Evolutionary conservation across 2,113 vertebrate species (phyloP), one percentile per base, ranked within the genome.

Genomic region (Hippocampus zosterae): DNA sequence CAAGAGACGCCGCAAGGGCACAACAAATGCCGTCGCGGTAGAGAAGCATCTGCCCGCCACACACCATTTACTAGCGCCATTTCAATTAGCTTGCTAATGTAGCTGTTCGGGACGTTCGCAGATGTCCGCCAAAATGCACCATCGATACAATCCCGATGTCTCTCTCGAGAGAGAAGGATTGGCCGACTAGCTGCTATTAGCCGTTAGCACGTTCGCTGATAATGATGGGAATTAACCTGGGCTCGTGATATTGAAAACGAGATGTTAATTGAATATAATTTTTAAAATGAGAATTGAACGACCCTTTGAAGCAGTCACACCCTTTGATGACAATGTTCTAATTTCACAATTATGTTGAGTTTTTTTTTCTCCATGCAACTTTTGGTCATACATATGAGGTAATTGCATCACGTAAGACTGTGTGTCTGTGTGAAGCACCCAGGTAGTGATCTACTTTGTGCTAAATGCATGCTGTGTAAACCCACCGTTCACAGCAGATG

Each of bases 31-130:
- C 74, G 81, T 82, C 86, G 84, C 71, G 76, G 66, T 87, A 89
- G 76, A 89, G 81, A 90, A 80, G 82, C 87, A 91, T 91, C 90
- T 92, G 90, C 84, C 65, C 65, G 76, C 71, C 85, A 80, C 80
- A 90, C 79, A 78, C 84, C 87, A 86, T 88, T 92, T 89, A 88
- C 87, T 74, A 23, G 61, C 62, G 82, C 65, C 61, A 81, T 84
- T 81, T 82, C 77, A 82, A 83, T 87, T 82, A 87, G 75, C 40
- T 65, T 46, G 82, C 80, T 83, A 82, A 85, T 67, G 75, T 79
- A 55, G 83, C 81, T 89, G 81, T 84, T 89, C 71, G 81, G 16
- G 46, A 25, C 74, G 74, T 86, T 73, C 84, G 89, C 80, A 81
- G 41, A 68, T 81, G 86, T 76, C 44, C 74, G 48, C 73, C 85